These are phyloP conservation scores for Aptenodytes patagonicus DNA, from an alignment of 2,113 vertebrate genomes.

Conservation along the genomic window DNA sequence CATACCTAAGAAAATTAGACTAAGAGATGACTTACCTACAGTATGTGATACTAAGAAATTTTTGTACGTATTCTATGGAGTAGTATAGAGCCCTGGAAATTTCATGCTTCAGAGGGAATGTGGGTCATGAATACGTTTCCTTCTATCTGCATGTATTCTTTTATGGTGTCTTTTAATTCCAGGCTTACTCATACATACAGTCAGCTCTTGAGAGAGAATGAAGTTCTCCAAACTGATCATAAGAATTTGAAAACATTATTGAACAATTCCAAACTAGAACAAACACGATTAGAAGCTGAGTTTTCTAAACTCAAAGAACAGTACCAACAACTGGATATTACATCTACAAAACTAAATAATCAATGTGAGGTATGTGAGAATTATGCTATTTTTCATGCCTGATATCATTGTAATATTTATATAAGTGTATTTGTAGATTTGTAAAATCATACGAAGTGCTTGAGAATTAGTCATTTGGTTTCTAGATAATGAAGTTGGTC, in stretches of 20 bases:
- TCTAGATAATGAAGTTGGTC: background rate
- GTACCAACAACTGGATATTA: conserved; percentile 96
- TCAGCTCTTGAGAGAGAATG: conserved; percentile 90
- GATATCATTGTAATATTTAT: background rate
- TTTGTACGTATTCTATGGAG: accelerated
- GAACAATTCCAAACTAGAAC: conserved; percentile 91
- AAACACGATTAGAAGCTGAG: conserved; percentile 94
- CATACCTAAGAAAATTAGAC: background rate
- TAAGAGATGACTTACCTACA: background rate
- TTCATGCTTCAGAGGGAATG: background rate
- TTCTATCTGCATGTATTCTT: background rate
- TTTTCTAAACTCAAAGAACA: conserved; percentile 95
- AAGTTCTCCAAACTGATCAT: conserved; percentile 91
- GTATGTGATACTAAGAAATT: background rate
- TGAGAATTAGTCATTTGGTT: background rate
- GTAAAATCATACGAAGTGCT: background rate
- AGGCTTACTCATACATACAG: conserved; percentile 85
- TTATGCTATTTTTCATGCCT: background rate
- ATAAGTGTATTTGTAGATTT: background rate
- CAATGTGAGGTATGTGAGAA: conserved; percentile 88
- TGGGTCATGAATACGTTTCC: background rate
- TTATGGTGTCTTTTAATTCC: conserved; percentile 35
- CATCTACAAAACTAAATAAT: conserved; percentile 94
- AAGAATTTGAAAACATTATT: conserved; percentile 90
- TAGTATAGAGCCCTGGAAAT: background rate